A percentile compares a stretch with the other conserved stretches of the same genome.
Conservation (phyloP, 2,888 invertebrate genomes). For the Eilema sororculum region DNA sequence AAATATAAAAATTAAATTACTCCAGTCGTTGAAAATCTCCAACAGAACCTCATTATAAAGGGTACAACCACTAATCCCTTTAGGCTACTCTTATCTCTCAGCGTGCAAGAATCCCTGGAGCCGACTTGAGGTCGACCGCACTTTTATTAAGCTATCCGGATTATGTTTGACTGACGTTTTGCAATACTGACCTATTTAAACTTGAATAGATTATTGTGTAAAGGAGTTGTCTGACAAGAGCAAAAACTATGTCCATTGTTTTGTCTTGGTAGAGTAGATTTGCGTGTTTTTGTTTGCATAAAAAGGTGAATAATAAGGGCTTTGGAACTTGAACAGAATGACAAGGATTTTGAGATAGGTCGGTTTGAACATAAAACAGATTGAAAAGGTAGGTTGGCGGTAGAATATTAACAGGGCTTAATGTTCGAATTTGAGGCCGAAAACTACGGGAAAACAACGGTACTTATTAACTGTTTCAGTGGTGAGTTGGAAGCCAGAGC, state of each 20-base stretch:
- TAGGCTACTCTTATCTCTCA: constrained; percentile 36
- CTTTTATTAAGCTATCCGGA: constrained; percentile 34
- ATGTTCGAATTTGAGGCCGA: neutral
- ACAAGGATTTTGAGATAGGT: constrained; percentile 1
- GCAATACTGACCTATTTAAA: constrained; percentile 1
- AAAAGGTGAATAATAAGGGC: neutral
- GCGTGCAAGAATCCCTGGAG: constrained; percentile 31
- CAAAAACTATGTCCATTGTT: constrained; percentile 9
- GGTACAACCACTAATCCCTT: constrained; percentile 20
- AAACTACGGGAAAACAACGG: neutral
- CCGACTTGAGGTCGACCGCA: constrained; percentile 33
- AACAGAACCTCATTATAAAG: constrained; percentile 16
- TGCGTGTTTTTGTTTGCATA: neutral
- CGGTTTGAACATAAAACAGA: neutral
- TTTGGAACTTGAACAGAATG: neutral
- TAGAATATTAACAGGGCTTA: neutral
- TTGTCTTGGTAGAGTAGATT: neutral
- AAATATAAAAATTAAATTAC: neutral
- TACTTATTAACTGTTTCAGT: neutral
- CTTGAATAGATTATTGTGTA: constrained; percentile 1
- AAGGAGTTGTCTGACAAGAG: neutral
- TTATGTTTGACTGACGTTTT: constrained; percentile 24
- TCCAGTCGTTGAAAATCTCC: neutral
- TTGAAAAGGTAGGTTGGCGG: neutral
- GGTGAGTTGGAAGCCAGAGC: neutral